phyloP scores from a whole-genome alignment of 2,113 vertebrate genomes.

The Copsychus sechellarum region DNA sequence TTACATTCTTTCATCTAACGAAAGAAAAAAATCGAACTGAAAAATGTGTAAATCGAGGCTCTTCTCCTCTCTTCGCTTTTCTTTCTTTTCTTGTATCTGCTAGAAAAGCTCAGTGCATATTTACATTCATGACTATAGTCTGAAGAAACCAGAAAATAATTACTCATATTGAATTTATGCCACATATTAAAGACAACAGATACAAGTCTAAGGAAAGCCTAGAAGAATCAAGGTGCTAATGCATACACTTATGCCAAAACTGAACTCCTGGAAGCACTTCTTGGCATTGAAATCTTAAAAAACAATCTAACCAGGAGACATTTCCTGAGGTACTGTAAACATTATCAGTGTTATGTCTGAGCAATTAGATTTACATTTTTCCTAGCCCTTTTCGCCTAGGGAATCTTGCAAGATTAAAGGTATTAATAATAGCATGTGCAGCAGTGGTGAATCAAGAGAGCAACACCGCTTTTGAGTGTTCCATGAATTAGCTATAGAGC shows the following conservation, averaged over 20 bases:
- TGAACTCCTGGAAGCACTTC: background rate
- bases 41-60: background rate
- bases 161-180: background rate
- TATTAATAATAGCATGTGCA: background rate
- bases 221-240: background rate
- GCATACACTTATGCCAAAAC: background rate
- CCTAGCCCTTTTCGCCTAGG: background rate
- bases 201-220: background rate
- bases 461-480: background rate
- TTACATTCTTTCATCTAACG: background rate
- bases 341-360: background rate
- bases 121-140: background rate
- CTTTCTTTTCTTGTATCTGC: background rate
- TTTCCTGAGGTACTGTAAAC: background rate
- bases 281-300: background rate
- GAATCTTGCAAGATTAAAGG: background rate
- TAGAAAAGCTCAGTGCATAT: background rate
- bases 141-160: background rate
- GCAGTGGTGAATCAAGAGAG: background rate
- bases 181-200: background rate
- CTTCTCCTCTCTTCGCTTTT: background rate
- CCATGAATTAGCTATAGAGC: background rate
- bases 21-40: constrained; percentile 6
- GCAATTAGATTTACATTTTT: background rate
- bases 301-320: background rate